Conservation (phyloP, 2,888 invertebrate genomes). For the Eulithis prunata region DNA sequence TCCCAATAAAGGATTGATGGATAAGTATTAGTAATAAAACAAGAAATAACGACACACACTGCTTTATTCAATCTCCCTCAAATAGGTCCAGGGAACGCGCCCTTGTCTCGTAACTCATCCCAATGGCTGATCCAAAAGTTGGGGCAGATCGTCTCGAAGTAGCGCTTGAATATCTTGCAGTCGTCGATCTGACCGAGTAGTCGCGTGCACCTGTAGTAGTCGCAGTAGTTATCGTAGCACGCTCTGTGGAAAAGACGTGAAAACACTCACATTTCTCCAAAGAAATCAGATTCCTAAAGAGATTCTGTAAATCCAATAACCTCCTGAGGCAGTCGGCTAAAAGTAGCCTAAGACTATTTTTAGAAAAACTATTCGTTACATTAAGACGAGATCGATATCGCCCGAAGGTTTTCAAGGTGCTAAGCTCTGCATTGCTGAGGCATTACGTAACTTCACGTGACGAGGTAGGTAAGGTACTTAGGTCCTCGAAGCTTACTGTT, state of each 20-base stretch:
- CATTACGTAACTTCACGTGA: not conserved
- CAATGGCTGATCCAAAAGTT: slow-evolving; percentile 75
- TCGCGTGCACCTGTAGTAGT: slow-evolving; percentile 70
- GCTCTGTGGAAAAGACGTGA: slow-evolving; percentile 56
- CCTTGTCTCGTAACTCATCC: slow-evolving; percentile 71
- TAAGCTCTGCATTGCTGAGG: not conserved
- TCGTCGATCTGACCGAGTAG: slow-evolving; percentile 71
- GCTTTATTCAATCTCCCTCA: slow-evolving; percentile 39
- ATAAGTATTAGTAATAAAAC: slow-evolving; percentile 12
- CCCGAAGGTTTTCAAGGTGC: not conserved
- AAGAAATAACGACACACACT: not conserved
- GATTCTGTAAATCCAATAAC: no score
- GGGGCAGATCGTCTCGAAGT: slow-evolving; percentile 78
- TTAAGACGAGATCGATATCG: not conserved
- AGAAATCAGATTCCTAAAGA: no score
- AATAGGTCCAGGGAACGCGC: slow-evolving; percentile 74
- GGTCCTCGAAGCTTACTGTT: no score
- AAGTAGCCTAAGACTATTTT: no score
- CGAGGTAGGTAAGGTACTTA: not conserved
- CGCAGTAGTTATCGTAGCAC: slow-evolving; percentile 77
- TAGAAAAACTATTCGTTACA: no score
- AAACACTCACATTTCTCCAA: no score
- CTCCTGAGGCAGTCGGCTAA: no score
- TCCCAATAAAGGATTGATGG: no score
- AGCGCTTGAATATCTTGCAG: slow-evolving; percentile 77